Percentiles rank a stretch among this genome's conserved stretches.
phyloP scores from a whole-genome alignment of 2,888 invertebrate genomes.

The Platycheirus rosarum region DNA sequence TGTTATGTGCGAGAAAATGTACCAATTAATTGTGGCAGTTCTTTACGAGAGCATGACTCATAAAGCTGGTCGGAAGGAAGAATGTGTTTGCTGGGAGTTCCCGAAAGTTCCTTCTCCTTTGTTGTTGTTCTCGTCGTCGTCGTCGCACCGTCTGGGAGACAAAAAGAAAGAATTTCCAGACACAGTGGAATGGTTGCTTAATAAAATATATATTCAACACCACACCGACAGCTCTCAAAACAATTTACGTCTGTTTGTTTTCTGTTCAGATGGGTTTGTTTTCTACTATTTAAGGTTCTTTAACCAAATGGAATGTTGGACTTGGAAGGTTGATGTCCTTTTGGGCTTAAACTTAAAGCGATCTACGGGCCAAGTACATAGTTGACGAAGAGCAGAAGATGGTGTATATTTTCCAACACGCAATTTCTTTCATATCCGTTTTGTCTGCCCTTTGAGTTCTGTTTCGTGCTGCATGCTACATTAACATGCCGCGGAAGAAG shows the following conservation, averaged over 20 bases:
- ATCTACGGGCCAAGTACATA: constrained; percentile 19
- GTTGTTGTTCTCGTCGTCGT: neutral
- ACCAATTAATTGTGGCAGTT: constrained; percentile 55
- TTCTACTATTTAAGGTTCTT: constrained; percentile 42
- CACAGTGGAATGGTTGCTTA: constrained; percentile 21
- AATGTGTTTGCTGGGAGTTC: constrained; percentile 10
- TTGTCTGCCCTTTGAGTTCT: constrained; percentile 40
- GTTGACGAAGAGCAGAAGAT: constrained; percentile 19
- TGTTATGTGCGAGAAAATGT: constrained; percentile 41
- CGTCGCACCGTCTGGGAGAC: constrained; percentile 33
- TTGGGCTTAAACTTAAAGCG: constrained; percentile 16
- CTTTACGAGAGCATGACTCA: constrained; percentile 51
- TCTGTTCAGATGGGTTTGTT: constrained; percentile 3
- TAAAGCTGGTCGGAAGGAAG: constrained; percentile 11
- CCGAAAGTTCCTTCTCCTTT: neutral
- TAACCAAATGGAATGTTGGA: constrained; percentile 40
- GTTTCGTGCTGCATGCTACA: constrained; percentile 24
- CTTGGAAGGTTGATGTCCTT: constrained; percentile 59
- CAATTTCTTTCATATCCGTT: constrained; percentile 51
- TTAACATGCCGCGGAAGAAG: constrained; percentile 37
- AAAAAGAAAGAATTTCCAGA: constrained; percentile 56
- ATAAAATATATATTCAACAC: neutral
- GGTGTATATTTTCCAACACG: constrained; percentile 38
- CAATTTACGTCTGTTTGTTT: constrained; percentile 25
- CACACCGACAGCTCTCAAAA: neutral